A percentile compares a stretch with the other conserved stretches of the same genome.
phyloP scores from a whole-genome alignment of 2,797 vertebrate species.

The Picus viridis region DNA sequence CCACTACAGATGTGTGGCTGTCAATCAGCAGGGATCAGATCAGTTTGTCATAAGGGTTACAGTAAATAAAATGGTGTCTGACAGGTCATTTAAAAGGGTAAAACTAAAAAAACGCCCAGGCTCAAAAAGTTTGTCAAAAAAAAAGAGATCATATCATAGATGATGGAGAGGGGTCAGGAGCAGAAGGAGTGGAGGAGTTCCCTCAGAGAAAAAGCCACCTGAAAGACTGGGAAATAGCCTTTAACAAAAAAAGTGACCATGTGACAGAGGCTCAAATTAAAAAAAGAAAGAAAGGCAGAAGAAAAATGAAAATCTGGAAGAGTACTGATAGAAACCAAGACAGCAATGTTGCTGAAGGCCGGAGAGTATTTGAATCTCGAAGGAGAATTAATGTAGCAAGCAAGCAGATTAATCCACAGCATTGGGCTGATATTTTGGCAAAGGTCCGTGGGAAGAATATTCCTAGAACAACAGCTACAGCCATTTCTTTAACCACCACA shows the following conservation, averaged over 20 bases:
- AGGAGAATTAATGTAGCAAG: conserved; percentile 84
- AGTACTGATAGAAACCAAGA: conserved; percentile 37
- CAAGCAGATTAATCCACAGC: conserved; percentile 89
- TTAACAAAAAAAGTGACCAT: conserved; percentile 34
- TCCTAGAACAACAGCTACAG: conserved; percentile 45
- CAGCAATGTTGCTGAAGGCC: conserved; percentile 75
- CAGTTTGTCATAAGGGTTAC: conserved; percentile 78
- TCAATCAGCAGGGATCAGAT: conserved; percentile 86
- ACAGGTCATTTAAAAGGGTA: conserved; percentile 65
- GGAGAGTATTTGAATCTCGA: conserved; percentile 78
- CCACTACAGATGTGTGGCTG: conserved; percentile 88
- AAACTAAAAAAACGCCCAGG: conserved; percentile 68
- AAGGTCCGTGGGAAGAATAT: conserved; percentile 85
- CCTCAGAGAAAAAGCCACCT: background rate
- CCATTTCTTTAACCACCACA: background rate
- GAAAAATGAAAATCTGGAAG: conserved; percentile 74
- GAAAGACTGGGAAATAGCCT: conserved; percentile 34
- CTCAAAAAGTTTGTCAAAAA: conserved; percentile 76
- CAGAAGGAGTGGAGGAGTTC: background rate
- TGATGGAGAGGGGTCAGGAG: conserved; percentile 84
- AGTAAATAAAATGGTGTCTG: conserved; percentile 77
- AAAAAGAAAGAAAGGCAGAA: conserved; percentile 67
- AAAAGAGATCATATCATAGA: conserved; percentile 73
- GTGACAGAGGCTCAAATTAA: conserved; percentile 10
- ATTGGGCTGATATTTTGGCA: conserved; percentile 93